A percentile compares a stretch with the other conserved stretches of the same genome.
These are phyloP conservation scores for Anas bernieri DNA, from an alignment of 2,797 vertebrate genomes.

Conservation along the genomic window DNA sequence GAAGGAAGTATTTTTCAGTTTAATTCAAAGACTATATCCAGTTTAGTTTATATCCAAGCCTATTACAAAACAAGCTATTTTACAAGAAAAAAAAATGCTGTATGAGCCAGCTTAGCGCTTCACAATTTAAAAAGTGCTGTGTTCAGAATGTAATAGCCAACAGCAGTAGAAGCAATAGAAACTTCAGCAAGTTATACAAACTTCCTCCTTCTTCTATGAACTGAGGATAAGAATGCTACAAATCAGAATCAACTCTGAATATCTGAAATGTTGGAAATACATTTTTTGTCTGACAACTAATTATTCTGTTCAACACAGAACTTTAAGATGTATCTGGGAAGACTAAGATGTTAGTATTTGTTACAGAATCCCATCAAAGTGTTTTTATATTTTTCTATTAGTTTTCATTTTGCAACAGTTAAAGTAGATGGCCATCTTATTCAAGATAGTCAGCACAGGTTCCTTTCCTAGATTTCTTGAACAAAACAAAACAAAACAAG, in stretches of 20 bases:
- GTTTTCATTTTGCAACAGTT: too few relatives aligned
- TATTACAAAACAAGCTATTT: slow-evolving; percentile 32
- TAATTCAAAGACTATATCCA: slow-evolving; percentile 42
- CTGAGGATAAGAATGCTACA: background rate
- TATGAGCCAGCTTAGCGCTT: background rate
- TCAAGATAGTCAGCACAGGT: too few relatives aligned
- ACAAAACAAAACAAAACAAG: too few relatives aligned
- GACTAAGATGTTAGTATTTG: too few relatives aligned
- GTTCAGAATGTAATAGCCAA: background rate
- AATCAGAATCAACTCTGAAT: background rate
- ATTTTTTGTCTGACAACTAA: too few relatives aligned
- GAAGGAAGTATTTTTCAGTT: slow-evolving; percentile 11
- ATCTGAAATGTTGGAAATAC: too few relatives aligned
- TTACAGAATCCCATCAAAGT: too few relatives aligned
- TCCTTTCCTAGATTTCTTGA: too few relatives aligned
- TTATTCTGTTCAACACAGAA: too few relatives aligned
- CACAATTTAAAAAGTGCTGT: background rate
- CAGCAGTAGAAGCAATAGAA: background rate
- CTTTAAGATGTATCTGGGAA: too few relatives aligned
- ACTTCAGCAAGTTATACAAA: background rate
- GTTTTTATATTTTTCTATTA: too few relatives aligned
- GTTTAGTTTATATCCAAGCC: background rate
- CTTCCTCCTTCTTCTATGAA: background rate
- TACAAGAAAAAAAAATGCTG: background rate
- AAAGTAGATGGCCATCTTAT: too few relatives aligned